Base-by-base conservation (phyloP, 2,797 vertebrate genomes). In the Urosaurus nigricauda region DNA sequence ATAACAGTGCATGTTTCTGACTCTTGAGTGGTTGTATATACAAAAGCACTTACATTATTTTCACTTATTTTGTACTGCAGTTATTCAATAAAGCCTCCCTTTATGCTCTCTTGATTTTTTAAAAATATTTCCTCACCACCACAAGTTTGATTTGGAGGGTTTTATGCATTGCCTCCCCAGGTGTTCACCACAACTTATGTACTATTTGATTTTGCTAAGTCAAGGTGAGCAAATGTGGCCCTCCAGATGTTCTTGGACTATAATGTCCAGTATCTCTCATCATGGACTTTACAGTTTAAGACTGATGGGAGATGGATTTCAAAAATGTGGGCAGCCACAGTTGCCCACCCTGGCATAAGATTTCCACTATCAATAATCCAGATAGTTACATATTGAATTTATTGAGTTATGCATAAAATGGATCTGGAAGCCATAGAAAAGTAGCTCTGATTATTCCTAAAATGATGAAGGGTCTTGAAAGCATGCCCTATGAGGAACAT, bases 1-100 rank as follows among this genome's bases (percentile, higher is more conserved):
- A 94, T 91, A 96, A 96, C 84, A 94, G 88, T 75, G 5, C n/a
- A 0, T 2, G 82, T 94, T 87, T 58, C 85, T 92, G 93, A 92
- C 73, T 92, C 91, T 87, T 87, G 91, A 90, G 92, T 93, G 91
- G 94, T 93, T 85, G 71, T 17, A 63, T 65, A 80, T 58, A 88
- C 77, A 91, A 56, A 95, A 79, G 53, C 26, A 83, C 40, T 85
- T 92, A 47, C 14, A 91, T 87, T 90, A 88, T 85, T 91, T 91
- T 94, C 93, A 77, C 93, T 82, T 92, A 29, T 2, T 37, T 88
- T 56, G 37, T 35, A 68, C 26, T 0, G 0, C 0, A 79, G 13
- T 58, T 19, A 87, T 19, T 84, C 29, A 37, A 24, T 21, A 21
- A 29, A 11, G 32, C 29, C 29, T 90, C 77, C 70, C 60, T 16